These are phyloP conservation scores for Rhinatrema bivittatum DNA, from an alignment of 2,797 vertebrate species.

Conservation along the genomic window DNA sequence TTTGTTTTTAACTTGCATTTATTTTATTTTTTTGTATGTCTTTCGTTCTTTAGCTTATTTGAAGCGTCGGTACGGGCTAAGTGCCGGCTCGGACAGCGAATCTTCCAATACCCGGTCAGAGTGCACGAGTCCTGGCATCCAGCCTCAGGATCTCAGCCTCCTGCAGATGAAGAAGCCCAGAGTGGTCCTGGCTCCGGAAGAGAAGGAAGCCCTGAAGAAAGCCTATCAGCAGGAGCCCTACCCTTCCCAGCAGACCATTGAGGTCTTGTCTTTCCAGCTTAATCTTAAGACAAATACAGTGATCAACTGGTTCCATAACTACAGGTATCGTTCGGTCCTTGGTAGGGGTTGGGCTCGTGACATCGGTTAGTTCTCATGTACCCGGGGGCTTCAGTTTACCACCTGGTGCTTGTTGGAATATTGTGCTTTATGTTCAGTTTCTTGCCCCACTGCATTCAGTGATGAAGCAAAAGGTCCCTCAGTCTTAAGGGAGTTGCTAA, in stretches of 20 bases:
- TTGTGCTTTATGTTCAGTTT: too few species aligned
- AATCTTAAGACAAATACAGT: slow-evolving; percentile 97
- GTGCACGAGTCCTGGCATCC: slow-evolving; percentile 79
- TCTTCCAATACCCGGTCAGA: slow-evolving; percentile 78
- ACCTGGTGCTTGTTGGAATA: too few species aligned
- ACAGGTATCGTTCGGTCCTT: slow-evolving; percentile 58
- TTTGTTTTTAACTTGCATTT: too few species aligned
- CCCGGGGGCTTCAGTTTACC: too few species aligned
- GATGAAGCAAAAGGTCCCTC: too few species aligned
- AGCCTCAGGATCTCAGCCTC: slow-evolving; percentile 76
- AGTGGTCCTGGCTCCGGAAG: slow-evolving; percentile 87
- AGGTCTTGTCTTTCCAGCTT: slow-evolving; percentile 87
- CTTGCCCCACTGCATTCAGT: too few species aligned
- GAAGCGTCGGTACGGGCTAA: slow-evolving; percentile 90
- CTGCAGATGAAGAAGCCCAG: slow-evolving; percentile 89
- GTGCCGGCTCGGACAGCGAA: slow-evolving; percentile 85
- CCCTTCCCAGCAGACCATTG: slow-evolving; percentile 94
- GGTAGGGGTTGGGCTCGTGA: too few species aligned
- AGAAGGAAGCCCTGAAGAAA: slow-evolving; percentile 89
- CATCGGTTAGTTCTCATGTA: too few species aligned
- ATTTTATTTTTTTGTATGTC: too few species aligned
- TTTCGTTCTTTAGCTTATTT: slow-evolving; percentile 71
- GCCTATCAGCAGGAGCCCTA: slow-evolving; percentile 94
- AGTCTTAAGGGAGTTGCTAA: too few species aligned
- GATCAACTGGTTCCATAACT: slow-evolving; percentile 99